Evolutionary conservation across 2,888 invertebrate genomes (phyloP), one percentile per base, ranked within the genome.

Genomic region (Gisinianus flammeolus): DNA sequence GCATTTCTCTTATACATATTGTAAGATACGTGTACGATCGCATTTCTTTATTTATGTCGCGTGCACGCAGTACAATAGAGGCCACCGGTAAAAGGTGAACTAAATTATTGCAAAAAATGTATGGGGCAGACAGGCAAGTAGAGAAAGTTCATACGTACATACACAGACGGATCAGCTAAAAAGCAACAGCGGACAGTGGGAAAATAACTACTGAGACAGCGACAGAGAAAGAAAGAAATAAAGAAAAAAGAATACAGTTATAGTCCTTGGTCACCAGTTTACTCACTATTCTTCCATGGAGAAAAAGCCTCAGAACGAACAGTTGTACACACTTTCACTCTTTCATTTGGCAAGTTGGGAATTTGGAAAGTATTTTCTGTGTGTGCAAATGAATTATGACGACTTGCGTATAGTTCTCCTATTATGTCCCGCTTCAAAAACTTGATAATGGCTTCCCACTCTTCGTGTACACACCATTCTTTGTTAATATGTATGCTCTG

Each of bases 21-120:
- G n/a, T 22, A 62, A 5, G 26, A 24, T 26, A 26, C 58, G 3
- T 62, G 6, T 26, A 0, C 8, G 26, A 5, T 33, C 33, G 12
- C 16, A 67, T 33, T 67, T 67, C 16, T 67, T 67, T 33, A 67
- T 67, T 62, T 67, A 67, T 67, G 35, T 67, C n/a, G 35, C 33
- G 67, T 67, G 67, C 67, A n/a, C n/a, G 67, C 33, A n/a, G 33
- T 30, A 28, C 12, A 62, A 28, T 5, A 54, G 54, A 19, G 54
- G 44, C 8, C 44, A 54, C 4, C 12, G 28, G 24, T 62, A 62
- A 62, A 62, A 62, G 62, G 28, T 62, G 24, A 28, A 26, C 62
- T 62, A 26, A 62, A 62, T 28, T 62, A 62, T 62, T 62, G 26
- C 26, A 62, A 26, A 62, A 54, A 19, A 19, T 5, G 16, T 5